These are phyloP conservation scores for Apodemus agrarius DNA, from an alignment of 2,797 vertebrate genomes.

Conservation along the genomic window DNA sequence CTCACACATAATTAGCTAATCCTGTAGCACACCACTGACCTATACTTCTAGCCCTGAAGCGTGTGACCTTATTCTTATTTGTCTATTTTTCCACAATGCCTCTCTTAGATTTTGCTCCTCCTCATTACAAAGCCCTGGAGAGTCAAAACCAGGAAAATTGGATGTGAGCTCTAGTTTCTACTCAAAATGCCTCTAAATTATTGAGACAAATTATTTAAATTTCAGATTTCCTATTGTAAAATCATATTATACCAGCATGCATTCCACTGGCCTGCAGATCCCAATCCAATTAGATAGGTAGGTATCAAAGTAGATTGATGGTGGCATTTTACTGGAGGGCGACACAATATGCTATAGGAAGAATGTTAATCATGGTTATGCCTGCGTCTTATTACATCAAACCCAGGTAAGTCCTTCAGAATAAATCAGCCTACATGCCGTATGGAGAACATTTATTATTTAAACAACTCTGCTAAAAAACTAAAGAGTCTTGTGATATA, in stretches of 20 bases:
- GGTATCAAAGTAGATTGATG: background rate
- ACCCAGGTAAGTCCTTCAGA: constrained; percentile 25
- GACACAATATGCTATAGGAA: background rate
- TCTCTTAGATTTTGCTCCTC: background rate
- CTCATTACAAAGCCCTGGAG: background rate
- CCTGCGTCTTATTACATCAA: background rate
- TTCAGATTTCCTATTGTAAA: constrained; percentile 22
- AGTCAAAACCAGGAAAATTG: background rate
- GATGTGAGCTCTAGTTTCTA: background rate
- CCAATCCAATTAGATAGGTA: background rate
- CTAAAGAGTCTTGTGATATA: constrained; percentile 28
- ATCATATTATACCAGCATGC: background rate
- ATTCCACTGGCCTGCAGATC: background rate
- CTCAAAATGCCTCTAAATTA: background rate
- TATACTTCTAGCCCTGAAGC: background rate
- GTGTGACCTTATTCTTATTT: background rate
- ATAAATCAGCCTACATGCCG: background rate
- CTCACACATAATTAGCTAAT: background rate
- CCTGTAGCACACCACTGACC: too few species aligned
- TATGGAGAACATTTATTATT: constrained; percentile 7
- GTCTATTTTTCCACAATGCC: background rate
- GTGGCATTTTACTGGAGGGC: background rate
- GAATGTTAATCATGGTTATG: background rate
- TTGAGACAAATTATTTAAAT: background rate
- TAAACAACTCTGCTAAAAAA: constrained; percentile 36